Base-by-base conservation (phyloP, 2,797 vertebrate genomes). In the Sebastes vulpes region DNA sequence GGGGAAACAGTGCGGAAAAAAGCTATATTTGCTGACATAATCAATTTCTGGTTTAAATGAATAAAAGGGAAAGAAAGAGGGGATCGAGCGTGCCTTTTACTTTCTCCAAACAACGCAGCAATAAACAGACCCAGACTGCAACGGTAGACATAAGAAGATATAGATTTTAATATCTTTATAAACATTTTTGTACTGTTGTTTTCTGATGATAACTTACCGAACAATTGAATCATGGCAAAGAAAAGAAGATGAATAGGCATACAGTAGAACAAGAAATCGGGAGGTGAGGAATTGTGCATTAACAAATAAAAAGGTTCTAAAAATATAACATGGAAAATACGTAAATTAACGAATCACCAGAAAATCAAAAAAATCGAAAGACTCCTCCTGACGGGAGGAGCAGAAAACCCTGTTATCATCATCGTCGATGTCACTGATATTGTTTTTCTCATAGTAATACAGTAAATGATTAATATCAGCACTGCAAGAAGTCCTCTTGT, bases 81-180 rank as follows among this genome's bases (percentile, higher is more conserved):
- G 29, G 70, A 59, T 76, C 14, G 18, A 72, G 68, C 31, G 20
- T 26, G 28, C 11, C 32, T 58, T 74, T 69, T 23, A 75, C 67
- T 72, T 68, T 67, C 59, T 60, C 31, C 28, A 58, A 65, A 81
- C 53, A 53, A 63, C 1, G 35, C 58, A 42, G 77, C 53, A 95
- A 93, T 75, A 93, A 95, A 93, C 77, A 81, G 72, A 88, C 83
- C 57, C 90, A 93, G 79, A 88, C 86, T 54, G 85, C 92, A 94
- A 91, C 81, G 86, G 96, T 97, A 96, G 96, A 96, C 95, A 97
- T 97, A 96, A 94, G 96, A 96, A 98, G 97, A 96, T 97, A 97
- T 95, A 97, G 96, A 96, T 97, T 97, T 94, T 97, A 96, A 85
- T 97, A 97, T 96, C 96, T 97, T 97, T 98, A 98, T 97, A 98